Evolutionary conservation across 2,113 vertebrate genomes (phyloP).

Genomic region (Pleuronectes platessa): DNA sequence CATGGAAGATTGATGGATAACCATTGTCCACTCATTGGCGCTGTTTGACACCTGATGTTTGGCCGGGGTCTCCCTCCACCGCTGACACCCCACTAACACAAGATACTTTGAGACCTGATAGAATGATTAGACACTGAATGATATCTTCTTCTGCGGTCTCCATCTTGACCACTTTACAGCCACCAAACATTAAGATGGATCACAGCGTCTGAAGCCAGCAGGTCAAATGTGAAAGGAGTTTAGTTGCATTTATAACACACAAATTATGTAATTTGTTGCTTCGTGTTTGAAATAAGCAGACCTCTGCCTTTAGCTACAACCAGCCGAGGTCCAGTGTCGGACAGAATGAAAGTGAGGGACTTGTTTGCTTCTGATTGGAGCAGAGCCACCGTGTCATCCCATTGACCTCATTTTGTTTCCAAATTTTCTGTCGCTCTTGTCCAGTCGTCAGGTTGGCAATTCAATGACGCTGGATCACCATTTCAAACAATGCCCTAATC

Average conservation of each 20-base stretch:
- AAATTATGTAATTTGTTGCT: slow-evolving; percentile 42
- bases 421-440: slow-evolving; percentile 58
- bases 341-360: slow-evolving; percentile 23
- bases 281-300: not conserved
- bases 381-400: slow-evolving; percentile 16
- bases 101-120: slow-evolving; percentile 53
- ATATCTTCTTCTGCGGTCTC: slow-evolving; percentile 74
- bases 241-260: not conserved
- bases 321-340: slow-evolving; percentile 4
- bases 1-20: slow-evolving; percentile 82
- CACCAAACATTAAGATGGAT: slow-evolving; percentile 66
- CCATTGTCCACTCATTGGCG: slow-evolving; percentile 81
- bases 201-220: slow-evolving; percentile 8
- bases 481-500: slow-evolving; percentile 61
- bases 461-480: slow-evolving; percentile 41
- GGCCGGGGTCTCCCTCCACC: slow-evolving; percentile 63
- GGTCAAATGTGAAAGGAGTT: slow-evolving; percentile 47
- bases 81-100: slow-evolving; percentile 63
- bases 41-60: slow-evolving; percentile 76
- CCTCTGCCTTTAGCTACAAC: slow-evolving; percentile 1
- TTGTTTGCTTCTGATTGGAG: not conserved
- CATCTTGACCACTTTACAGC: slow-evolving; percentile 59
- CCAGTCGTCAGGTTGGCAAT: slow-evolving; percentile 38
- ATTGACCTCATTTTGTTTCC: slow-evolving; percentile 32
- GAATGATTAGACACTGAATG: slow-evolving; percentile 74